Evolutionary conservation across 2,888 invertebrate genomes (phyloP).

Genomic region (Pandemis heparana): DNA sequence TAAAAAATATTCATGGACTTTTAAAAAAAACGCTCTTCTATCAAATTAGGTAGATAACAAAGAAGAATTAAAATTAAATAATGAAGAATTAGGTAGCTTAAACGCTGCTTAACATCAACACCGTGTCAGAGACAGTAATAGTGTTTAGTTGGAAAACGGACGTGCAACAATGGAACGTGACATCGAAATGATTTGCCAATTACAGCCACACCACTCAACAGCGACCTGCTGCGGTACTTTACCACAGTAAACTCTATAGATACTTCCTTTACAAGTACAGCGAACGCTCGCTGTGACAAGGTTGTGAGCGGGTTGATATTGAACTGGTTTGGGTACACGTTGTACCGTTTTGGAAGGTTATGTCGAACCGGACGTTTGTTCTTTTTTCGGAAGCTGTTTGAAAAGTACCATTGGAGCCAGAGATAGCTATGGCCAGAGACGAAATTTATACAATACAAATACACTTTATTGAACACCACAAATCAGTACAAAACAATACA

Average conservation of each 20-base stretch:
- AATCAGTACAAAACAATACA: no score
- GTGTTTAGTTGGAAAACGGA: slow-evolving; percentile 19
- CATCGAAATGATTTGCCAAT: slow-evolving; percentile 20
- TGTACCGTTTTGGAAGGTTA: neutral
- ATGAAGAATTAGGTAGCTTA: no score
- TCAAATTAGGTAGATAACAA: no score
- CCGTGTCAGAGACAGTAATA: slow-evolving; percentile 11
- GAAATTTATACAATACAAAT: no score
- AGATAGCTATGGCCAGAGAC: neutral
- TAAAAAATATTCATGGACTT: no score
- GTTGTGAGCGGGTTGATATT: neutral
- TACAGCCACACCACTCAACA: neutral
- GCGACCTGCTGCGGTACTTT: neutral
- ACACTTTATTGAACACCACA: no score
- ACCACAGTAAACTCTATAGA: neutral
- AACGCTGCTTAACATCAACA: neutral
- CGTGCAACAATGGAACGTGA: slow-evolving; percentile 13
- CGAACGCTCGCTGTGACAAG: neutral
- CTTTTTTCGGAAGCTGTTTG: neutral
- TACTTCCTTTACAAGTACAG: neutral
- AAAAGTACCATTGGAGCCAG: neutral
- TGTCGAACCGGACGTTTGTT: slow-evolving; percentile 4
- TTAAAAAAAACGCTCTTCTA: no score
- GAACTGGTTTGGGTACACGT: neutral
- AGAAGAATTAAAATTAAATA: no score